phyloP scores from a whole-genome alignment of 2,888 invertebrate species.

The Rhamphomyia laevipes region DNA sequence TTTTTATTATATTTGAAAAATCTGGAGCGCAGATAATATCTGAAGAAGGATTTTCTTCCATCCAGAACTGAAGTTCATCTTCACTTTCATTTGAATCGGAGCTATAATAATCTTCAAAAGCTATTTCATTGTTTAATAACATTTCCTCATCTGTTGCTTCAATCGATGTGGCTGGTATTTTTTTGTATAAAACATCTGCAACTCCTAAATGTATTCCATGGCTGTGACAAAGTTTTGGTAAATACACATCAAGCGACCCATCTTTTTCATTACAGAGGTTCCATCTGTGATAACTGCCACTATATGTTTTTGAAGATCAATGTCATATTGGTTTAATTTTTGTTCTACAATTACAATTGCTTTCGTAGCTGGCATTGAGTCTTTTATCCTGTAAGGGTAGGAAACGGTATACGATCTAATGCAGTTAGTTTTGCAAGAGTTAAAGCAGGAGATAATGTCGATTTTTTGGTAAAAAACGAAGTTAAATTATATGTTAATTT shows the following conservation, averaged over 20 bases:
- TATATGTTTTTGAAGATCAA: slow-evolving; percentile 11
- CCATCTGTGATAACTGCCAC: slow-evolving; percentile 14
- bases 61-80: not conserved
- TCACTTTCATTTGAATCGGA: not conserved
- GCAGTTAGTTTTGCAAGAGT: not conserved
- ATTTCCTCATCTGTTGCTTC: not conserved
- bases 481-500: not conserved
- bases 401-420: not conserved
- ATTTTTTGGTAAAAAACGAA: not conserved
- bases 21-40: not conserved
- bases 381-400: not conserved
- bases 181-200: slow-evolving; percentile 9
- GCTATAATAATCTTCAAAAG: not conserved
- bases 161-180: not conserved
- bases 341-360: slow-evolving; percentile 2
- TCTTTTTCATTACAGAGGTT: slow-evolving; percentile 3
- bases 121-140: not conserved
- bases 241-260: not conserved
- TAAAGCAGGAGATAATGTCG: not conserved
- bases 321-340: slow-evolving; percentile 9
- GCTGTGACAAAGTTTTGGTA: slow-evolving; percentile 15
- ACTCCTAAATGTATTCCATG: slow-evolving; percentile 15
- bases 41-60: not conserved
- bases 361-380: not conserved
- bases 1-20: not conserved